Evolutionary conservation across 2,113 vertebrate species (phyloP), one percentile per base, ranked within the genome.

Genomic region (Lanius collurio): DNA sequence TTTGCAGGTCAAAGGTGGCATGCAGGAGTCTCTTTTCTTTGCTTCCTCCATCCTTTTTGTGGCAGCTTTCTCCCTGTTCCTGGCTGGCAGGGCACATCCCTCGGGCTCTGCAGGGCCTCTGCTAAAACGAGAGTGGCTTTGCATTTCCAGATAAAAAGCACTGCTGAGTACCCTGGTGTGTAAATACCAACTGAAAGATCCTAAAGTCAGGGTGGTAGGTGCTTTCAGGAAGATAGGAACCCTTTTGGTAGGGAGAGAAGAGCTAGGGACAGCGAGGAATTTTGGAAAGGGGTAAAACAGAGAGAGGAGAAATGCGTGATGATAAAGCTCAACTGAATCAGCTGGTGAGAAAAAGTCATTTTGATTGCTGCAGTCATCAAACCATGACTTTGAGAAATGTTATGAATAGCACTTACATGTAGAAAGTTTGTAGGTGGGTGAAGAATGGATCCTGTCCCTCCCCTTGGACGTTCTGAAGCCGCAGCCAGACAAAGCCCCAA

Each of bases 401-500:
- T 33, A 35, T 4, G 26, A 69, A 20, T 23, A 65, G 49, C 47
- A 60, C 16, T 55, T 64, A 5, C 1, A 3, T 9, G 24, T 3
- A 26, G 52, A 63, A 59, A n/a, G 49, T 59, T 92, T 71, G 30
- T 63, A 44, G 30, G 18, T 56, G 7, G 13, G 7, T 50, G 42
- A 57, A 53, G 7, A 20, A 6, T 42, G 35, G 30, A 35, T 89
- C 41, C 47, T 2, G 1, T 67, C 39, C 53, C 13, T 44, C 10
- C 28, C 27, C 13, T 10, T n/a, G 64, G 30, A 42, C 7, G 1
- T 47, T 82, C 59, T 83, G 64, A 67, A 49, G 55, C n/a, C 0
- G 0, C 0, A 7, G 39, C 30, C 0, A 1, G 67, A 42, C 35
- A 53, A 35, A 78, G 31, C 41, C 59, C 41, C 0, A 1, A 5